Percentiles rank a stretch among this genome's conserved stretches.
These are phyloP conservation scores for Bibio marci DNA, from an alignment of 2,888 invertebrate species.

Conservation along the genomic window DNA sequence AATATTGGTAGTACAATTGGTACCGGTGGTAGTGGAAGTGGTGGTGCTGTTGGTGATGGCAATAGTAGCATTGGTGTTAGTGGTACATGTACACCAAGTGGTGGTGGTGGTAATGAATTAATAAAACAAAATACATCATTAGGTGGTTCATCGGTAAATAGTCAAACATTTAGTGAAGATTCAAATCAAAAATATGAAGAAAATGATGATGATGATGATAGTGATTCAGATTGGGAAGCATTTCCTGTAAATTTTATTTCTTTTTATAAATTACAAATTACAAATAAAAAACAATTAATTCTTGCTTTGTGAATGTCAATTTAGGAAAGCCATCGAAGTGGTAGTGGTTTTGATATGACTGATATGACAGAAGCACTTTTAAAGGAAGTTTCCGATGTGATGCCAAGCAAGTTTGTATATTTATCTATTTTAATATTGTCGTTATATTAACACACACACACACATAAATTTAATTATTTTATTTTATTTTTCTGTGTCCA, in stretches of 20 bases:
- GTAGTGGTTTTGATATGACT: conserved; percentile 45
- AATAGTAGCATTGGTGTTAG: background rate
- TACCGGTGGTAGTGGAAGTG: conserved; percentile 6
- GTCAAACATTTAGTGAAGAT: conserved; percentile 21
- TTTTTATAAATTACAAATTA: too few relatives aligned
- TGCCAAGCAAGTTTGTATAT: conserved; percentile 23
- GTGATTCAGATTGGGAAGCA: conserved; percentile 60
- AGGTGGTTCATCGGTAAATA: conserved; percentile 24
- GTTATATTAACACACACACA: too few relatives aligned
- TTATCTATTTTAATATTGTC: too few relatives aligned
- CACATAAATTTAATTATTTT: background rate
- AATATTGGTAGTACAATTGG: too few relatives aligned
- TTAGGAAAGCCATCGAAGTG: conserved; percentile 46
- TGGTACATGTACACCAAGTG: too few relatives aligned
- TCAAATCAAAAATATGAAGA: conserved; percentile 9
- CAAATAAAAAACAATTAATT: background rate
- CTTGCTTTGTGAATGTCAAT: conserved; percentile 13
- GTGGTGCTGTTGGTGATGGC: background rate
- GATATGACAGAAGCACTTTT: conserved; percentile 56
- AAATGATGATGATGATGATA: conserved; percentile 38
- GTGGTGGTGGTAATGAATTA: too few relatives aligned
- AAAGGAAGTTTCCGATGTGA: conserved; percentile 47
- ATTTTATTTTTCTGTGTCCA: too few relatives aligned
- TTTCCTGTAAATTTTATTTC: conserved; percentile 16
- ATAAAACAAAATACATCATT: background rate